Evolutionary conservation across 2,113 vertebrate species (phyloP).

Genomic region (Callorhinus ursinus): DNA sequence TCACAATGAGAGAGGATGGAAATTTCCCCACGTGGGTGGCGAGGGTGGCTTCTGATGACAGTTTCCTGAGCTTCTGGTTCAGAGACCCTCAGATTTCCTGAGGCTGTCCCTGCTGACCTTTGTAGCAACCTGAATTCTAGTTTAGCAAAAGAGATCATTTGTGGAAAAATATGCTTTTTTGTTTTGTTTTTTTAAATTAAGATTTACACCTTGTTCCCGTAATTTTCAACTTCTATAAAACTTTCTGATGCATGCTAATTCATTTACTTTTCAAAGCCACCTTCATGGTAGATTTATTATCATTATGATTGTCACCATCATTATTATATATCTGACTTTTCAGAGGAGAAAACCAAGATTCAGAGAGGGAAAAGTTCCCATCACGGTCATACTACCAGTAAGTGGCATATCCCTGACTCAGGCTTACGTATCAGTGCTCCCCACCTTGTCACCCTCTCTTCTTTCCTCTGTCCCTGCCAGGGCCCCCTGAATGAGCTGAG

Average conservation of each 20-base stretch:
- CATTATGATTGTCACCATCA: not conserved
- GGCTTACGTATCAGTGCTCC: not conserved
- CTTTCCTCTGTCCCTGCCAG: not conserved
- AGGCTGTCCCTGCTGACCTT: not conserved
- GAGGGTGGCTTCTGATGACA: not conserved
- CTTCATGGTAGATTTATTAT: not conserved
- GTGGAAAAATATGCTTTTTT: not conserved
- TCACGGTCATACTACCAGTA: not conserved
- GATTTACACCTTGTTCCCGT: not conserved
- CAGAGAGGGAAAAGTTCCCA: not conserved
- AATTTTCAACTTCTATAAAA: not conserved
- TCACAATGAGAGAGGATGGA: not conserved
- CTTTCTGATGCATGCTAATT: not conserved
- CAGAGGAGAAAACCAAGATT: not conserved
- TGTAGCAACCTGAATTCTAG: not conserved
- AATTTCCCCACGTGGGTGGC: not conserved
- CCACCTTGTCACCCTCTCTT: fast-evolving
- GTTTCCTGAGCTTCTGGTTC: not conserved
- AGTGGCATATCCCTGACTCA: not conserved
- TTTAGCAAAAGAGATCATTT: not conserved
- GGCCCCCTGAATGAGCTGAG: no score
- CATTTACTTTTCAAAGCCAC: not conserved
- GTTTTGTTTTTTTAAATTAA: not conserved
- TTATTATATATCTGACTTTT: not conserved
- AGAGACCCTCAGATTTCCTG: not conserved